phyloP scores from a whole-genome alignment of 2,797 vertebrate genomes.

The Eleutherodactylus coqui region DNA sequence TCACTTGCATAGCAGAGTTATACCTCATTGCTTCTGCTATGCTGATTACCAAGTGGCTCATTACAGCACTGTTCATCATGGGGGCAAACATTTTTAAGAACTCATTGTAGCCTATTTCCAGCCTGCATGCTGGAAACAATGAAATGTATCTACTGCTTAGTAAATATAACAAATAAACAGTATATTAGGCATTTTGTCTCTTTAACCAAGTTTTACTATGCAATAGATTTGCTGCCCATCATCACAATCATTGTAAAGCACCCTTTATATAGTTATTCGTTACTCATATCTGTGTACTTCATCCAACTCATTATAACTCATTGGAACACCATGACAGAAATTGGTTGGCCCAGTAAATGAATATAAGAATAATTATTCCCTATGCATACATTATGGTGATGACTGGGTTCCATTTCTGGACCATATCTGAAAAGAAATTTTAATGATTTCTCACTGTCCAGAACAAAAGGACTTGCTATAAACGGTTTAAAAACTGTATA shows the following conservation, averaged over 20 bases:
- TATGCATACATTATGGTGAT: neutral
- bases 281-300: neutral
- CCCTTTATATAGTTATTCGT: neutral
- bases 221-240: no score
- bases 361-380: neutral
- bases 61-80: neutral
- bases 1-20: no score
- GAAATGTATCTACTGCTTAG: neutral
- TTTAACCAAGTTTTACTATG: no score
- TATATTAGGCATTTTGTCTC: no score
- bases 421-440: neutral
- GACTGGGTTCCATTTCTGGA: neutral
- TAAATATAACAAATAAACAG: neutral
- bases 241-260: no score
- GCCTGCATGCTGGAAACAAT: neutral
- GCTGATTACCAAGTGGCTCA: no score
- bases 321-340: neutral
- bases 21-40: no score
- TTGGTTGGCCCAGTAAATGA: neutral
- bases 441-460: neutral
- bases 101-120: neutral
- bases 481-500: neutral
- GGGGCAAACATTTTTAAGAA: neutral
- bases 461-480: neutral
- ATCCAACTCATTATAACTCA: neutral